Evolutionary conservation across 2,888 invertebrate genomes (phyloP).

Genomic region (Cerastis leucographa): DNA sequence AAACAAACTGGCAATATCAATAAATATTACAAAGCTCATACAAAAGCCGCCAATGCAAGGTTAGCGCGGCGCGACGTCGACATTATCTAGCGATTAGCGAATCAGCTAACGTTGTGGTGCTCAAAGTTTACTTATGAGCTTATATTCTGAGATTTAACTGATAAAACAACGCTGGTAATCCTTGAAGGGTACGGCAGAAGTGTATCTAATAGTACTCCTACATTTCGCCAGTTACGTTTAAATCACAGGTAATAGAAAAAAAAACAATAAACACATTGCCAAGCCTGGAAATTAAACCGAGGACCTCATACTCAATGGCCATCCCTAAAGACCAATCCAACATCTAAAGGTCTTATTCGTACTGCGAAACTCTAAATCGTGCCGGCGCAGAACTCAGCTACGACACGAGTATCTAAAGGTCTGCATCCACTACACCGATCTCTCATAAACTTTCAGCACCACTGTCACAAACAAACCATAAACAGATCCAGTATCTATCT

Average conservation of each 20-base stretch:
- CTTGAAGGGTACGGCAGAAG: neutral
- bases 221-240: too few relatives aligned
- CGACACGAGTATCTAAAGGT: neutral
- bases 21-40: constrained; percentile 58
- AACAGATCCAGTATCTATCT: constrained; percentile 71
- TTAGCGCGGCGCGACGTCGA: constrained; percentile 68
- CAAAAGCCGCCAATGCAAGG: constrained; percentile 70
- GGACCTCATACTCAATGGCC: neutral
- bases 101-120: constrained; percentile 59
- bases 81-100: constrained; percentile 74
- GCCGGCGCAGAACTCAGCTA: neutral
- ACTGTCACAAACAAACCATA: constrained; percentile 69
- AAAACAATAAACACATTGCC: too few relatives aligned
- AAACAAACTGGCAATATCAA: constrained; percentile 41
- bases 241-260: too few relatives aligned
- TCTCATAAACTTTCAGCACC: constrained; percentile 64
- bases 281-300: neutral
- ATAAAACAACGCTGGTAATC: neutral
- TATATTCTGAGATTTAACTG: neutral
- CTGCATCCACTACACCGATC: neutral
- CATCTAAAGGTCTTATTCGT: neutral
- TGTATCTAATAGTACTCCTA: neutral
- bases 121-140: constrained; percentile 49
- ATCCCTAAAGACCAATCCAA: neutral
- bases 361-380: neutral